Base-by-base conservation (phyloP, 2,113 vertebrate genomes). In the Nothoprocta pentlandii region DNA sequence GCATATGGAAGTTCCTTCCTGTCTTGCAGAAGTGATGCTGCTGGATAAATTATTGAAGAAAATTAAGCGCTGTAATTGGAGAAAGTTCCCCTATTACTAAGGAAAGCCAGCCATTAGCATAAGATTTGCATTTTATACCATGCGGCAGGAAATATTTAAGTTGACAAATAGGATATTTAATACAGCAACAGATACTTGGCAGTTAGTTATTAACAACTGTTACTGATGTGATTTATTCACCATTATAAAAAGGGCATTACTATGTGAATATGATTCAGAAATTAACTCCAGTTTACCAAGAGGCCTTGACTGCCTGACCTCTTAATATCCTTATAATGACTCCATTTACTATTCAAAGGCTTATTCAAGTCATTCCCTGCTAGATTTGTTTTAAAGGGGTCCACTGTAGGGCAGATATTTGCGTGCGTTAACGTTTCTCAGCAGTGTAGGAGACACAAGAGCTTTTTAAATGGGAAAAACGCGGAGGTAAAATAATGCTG, bases 291-390 rank as follows among this genome's bases (percentile, higher is more conserved):
- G 98, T 99, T 99, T 99, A 99, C 98, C 97, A 97, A 98, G 98
- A 98, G 99, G 98, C 98, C 98, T 97, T 84, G 97, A 96, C 98
- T 98, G 98, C 97, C 96, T 99, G 99, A 99, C 99, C 99, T 97
- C 98, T 98, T 99, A 99, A 99, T 99, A 99, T 99, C 97, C 98
- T 99, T 99, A 98, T 99, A 99, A 99, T 99, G 99, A 99, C 64
- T 98, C 98, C 98, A 99, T 99, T 99, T 99, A 99, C 98, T 98
- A 99, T 98, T 98, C 98, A 97, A 94, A 92, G 98, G 98, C 98
- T 98, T 95, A 96, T 95, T 98, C 97, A 97, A 98, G 98, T 98
- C 97, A 97, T 95, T 97, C 97, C 86, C 96, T 97, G 96, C 90
- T 85, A 75, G 93, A 96, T 96, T 87, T 94, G 89, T 96, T 94